Evolutionary conservation across 2,113 vertebrate species (phyloP).

Genomic region (Pollimyrus isidori): DNA sequence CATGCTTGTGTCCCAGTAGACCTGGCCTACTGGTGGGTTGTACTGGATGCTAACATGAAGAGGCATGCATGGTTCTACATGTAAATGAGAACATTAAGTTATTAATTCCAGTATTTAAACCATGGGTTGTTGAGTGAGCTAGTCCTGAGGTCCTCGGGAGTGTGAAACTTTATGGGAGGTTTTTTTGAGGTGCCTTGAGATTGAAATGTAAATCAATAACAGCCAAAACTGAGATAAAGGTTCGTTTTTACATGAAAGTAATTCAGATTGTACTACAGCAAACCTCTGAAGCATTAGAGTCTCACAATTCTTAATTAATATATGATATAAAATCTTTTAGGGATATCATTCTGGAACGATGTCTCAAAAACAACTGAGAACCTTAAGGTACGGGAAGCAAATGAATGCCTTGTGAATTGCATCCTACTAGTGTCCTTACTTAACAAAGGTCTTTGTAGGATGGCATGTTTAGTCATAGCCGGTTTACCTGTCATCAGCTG

Average conservation of each 20-base stretch:
- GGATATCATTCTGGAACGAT: background rate
- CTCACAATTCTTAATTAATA: background rate
- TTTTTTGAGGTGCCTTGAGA: background rate
- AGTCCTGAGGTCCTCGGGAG: background rate
- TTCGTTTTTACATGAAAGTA: background rate
- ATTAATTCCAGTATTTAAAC: background rate
- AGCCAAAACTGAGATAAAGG: background rate
- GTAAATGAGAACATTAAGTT: background rate
- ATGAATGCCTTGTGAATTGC: background rate
- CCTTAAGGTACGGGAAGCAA: background rate
- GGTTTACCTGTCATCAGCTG: slow-evolving; percentile 53
- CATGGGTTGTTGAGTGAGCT: background rate
- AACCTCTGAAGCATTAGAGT: background rate
- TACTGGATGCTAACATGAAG: slow-evolving; percentile 41
- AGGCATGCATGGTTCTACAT: slow-evolving; percentile 54
- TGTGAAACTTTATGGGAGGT: background rate
- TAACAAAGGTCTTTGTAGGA: background rate
- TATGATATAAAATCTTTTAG: background rate
- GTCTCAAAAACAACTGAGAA: background rate
- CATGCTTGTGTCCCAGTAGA: slow-evolving; percentile 48
- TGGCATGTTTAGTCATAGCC: background rate
- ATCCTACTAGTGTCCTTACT: background rate
- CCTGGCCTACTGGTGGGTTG: slow-evolving; percentile 39
- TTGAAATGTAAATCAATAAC: background rate
- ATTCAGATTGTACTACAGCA: background rate